A percentile compares a stretch with the other conserved stretches of the same genome.
phyloP scores from a whole-genome alignment of 2,797 vertebrate species.

The Columba guinea region DNA sequence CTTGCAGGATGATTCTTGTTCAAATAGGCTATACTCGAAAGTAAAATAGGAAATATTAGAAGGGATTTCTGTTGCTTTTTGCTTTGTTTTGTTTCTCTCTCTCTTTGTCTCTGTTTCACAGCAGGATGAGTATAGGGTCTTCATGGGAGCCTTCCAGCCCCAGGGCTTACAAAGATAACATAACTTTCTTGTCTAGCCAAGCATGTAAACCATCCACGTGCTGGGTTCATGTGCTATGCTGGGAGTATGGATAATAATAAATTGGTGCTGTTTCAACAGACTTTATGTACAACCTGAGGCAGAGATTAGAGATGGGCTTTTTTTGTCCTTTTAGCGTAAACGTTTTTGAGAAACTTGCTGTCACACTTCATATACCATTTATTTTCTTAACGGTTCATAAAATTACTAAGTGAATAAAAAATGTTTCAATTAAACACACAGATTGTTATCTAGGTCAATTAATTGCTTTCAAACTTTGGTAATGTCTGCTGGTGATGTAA shows the following conservation, averaged over 20 bases:
- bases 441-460: conserved; percentile 54
- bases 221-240: background rate
- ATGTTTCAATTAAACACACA: conserved; percentile 51
- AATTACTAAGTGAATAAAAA: conserved; percentile 37
- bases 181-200: background rate
- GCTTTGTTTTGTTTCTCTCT: background rate
- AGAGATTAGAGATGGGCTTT: background rate
- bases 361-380: conserved; percentile 36
- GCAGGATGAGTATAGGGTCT: background rate
- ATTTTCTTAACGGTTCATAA: conserved; percentile 30
- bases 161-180: background rate
- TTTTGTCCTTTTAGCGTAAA: conserved; percentile 36
- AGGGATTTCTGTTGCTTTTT: background rate
- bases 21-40: background rate
- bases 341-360: conserved; percentile 4
- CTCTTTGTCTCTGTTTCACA: background rate
- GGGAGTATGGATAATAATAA: background rate
- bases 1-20: background rate
- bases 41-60: background rate
- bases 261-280: background rate
- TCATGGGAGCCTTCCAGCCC: background rate
- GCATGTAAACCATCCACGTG: background rate
- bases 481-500: background rate
- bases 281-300: conserved; percentile 30
- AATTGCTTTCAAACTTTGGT: conserved; percentile 1